Evolutionary conservation across 2,113 vertebrate genomes (phyloP).

Genomic region (Thalassoma bifasciatum): DNA sequence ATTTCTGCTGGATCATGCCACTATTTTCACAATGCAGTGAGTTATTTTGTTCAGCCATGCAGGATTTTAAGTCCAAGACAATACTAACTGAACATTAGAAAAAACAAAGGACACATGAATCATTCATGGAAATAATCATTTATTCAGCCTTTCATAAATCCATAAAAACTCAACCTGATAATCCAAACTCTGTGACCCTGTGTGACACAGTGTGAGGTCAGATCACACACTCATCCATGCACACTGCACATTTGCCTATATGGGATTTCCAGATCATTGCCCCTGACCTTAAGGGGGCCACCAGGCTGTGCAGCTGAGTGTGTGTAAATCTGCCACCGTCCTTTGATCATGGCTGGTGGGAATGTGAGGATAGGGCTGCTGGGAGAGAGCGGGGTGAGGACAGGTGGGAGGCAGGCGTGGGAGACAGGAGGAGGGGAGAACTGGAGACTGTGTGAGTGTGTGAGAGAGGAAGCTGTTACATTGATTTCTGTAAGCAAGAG

Average conservation of each 20-base stretch:
- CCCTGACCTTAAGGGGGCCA: constrained; percentile 63
- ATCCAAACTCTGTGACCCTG: constrained; percentile 12
- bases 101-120: neutral
- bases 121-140: constrained; percentile 18
- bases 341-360: constrained; percentile 71
- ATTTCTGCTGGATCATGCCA: neutral
- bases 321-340: constrained; percentile 69
- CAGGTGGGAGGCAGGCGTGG: constrained; percentile 43
- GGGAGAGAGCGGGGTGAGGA: constrained; percentile 31
- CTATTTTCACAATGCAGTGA: neutral
- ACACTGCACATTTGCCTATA: constrained; percentile 53
- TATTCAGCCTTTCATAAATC: neutral
- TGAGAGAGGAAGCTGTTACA: constrained; percentile 46
- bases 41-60: neutral
- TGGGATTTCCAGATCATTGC: constrained; percentile 74
- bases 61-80: neutral
- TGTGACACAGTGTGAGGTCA: constrained; percentile 1
- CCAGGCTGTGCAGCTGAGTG: constrained; percentile 69
- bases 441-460: constrained; percentile 12
- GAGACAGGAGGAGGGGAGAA: constrained; percentile 8
- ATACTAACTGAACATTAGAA: neutral
- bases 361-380: constrained; percentile 31
- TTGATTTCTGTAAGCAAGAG: constrained; percentile 53
- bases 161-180: constrained; percentile 14
- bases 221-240: constrained; percentile 15